Evolutionary conservation across 2,888 invertebrate genomes (phyloP), one percentile per base, ranked within the genome.

Genomic region (Teinopalpus imperialis): DNA sequence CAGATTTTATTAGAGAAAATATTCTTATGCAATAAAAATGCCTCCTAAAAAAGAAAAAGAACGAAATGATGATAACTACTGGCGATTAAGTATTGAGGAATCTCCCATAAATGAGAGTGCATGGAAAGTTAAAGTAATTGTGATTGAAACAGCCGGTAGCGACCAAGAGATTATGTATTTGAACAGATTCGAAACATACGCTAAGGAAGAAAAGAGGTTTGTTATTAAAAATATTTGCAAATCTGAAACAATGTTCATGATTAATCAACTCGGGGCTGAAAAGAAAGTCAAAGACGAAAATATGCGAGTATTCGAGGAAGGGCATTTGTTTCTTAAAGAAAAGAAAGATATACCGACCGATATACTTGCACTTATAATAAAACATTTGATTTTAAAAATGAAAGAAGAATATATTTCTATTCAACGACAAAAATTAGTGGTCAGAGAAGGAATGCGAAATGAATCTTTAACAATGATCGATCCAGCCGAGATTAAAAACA

Each of bases 221-320:
- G 83, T 88, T 0, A 66, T 87, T 1, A 88, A 86, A 63, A 87
- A 82, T 57, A 86, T 88, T 36, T 80, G 79, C 49, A 85, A 79
- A 68, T 78, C 82, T 0, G 86, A 88, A 66, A 86, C 87, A 1
- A 77, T 80, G 40, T 87, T 87, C 51, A 88, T 88, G 88, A 68
- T 87, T 2, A 87, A 86, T 54, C 87, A 87, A 60, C 68, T 87
- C 3, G 87, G 87, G 2, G 74, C 69, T 6, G 86, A 86, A 36
- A 86, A 83, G 55, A 85, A 83, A 55, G 61, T 75, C 0, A 85
- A 78, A 64, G 81, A 86, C 56, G 77, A 78, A 7, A 79, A 63
- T 59, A 59, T 80, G 12, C 59, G 77, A 41, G 77, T 88, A 23
- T 88, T 88, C 52, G 86, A 86, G 63, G 87, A 81, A 63, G 86